phyloP scores from a whole-genome alignment of 92 coral and sea anemone species.

The Heteractis magnifica region DNA sequence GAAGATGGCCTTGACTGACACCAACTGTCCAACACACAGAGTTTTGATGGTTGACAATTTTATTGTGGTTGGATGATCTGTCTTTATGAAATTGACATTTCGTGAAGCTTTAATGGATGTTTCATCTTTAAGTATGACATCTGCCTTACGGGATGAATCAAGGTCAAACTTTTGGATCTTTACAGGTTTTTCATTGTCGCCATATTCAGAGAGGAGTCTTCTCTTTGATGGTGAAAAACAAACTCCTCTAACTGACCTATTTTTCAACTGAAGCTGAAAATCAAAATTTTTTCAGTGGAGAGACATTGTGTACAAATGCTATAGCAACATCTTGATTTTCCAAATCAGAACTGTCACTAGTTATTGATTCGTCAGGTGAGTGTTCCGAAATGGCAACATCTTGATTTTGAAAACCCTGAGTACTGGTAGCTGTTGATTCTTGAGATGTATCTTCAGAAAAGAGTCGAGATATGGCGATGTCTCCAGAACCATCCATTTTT shows the following conservation, averaged over 20 bases:
- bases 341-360: too few relatives aligned
- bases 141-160: background rate
- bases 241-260: constrained; percentile 8
- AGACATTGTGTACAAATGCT: constrained; percentile 7
- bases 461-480: too few relatives aligned
- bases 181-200: constrained; percentile 14
- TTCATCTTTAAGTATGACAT: background rate
- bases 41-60: too few relatives aligned
- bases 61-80: background rate
- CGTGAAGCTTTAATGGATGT: background rate
- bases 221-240: constrained; percentile 53
- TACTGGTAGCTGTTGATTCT: too few relatives aligned
- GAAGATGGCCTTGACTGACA: background rate
- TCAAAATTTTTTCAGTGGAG: constrained; percentile 13
- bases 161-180: too few relatives aligned
- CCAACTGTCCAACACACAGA: background rate
- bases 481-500: too few relatives aligned
- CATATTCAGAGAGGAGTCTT: constrained; percentile 12
- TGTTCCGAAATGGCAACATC: too few relatives aligned
- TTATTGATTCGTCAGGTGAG: too few relatives aligned
- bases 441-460: too few relatives aligned
- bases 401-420: too few relatives aligned
- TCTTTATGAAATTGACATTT: background rate
- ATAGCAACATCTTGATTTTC: background rate
- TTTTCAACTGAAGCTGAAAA: constrained; percentile 7